phyloP scores from a whole-genome alignment of 2,797 vertebrate species.

The Protosalanx chinensis region DNA sequence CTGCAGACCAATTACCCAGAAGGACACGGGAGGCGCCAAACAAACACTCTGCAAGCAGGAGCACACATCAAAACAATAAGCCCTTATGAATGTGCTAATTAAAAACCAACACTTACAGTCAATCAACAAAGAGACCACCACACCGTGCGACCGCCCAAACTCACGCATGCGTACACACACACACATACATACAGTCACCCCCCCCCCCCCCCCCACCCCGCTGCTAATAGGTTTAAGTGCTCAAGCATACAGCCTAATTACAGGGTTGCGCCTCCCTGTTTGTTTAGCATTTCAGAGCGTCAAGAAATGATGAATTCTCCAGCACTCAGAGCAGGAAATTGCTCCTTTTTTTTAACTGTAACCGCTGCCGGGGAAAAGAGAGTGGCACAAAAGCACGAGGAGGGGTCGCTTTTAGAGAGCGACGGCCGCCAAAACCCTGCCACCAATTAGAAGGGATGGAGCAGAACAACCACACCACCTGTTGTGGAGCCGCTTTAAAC shows the following conservation, averaged over 20 bases:
- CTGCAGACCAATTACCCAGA: too few relatives aligned
- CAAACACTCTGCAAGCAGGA: slow-evolving; percentile 22
- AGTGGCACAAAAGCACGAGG: not conserved
- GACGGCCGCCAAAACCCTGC: slow-evolving; percentile 8
- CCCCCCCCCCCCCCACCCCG: slow-evolving; percentile 30
- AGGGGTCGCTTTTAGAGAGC: slow-evolving; percentile 20
- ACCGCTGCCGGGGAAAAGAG: not conserved
- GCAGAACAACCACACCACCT: not conserved
- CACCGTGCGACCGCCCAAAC: too few relatives aligned
- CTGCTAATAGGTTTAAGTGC: slow-evolving; percentile 70
- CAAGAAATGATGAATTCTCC: slow-evolving; percentile 59
- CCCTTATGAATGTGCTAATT: slow-evolving; percentile 35
- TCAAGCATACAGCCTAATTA: slow-evolving; percentile 63
- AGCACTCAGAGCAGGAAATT: slow-evolving; percentile 24
- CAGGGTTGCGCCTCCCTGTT: slow-evolving; percentile 55
- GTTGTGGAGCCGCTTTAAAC: not conserved
- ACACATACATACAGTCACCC: slow-evolving; percentile 15
- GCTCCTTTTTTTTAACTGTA: slow-evolving; percentile 12
- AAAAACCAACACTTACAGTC: slow-evolving; percentile 25
- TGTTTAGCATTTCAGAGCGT: slow-evolving; percentile 54
- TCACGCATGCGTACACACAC: slow-evolving; percentile 10
- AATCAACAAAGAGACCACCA: not conserved
- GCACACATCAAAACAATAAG: slow-evolving; percentile 29
- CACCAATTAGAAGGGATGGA: slow-evolving; percentile 12
- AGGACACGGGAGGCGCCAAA: not conserved